Conservation (phyloP, 2,113 vertebrate species). For the Odontesthes bonariensis region DNA sequence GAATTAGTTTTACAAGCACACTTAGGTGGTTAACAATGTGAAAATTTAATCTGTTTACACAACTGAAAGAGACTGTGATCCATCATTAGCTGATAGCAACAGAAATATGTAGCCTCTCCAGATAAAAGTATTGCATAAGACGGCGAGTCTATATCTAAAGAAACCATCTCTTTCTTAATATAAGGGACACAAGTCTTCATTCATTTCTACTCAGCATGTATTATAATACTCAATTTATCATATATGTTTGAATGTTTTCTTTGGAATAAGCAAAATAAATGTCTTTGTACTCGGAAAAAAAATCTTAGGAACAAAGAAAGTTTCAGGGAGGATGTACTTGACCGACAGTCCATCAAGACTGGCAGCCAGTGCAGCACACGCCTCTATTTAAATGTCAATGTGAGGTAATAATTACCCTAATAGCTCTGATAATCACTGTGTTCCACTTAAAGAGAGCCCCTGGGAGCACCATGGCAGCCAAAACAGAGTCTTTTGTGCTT, state of each 20-base stretch:
- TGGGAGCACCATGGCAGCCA: constrained; percentile 27
- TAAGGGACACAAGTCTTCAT: neutral
- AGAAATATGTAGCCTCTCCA: no score
- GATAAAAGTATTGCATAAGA: no score
- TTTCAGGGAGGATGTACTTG: constrained; percentile 42
- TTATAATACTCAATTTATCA: neutral
- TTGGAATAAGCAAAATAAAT: neutral
- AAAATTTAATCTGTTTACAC: constrained; percentile 15
- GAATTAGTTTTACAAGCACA: no score
- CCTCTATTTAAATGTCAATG: constrained; percentile 53
- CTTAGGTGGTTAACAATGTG: neutral
- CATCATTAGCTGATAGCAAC: neutral
- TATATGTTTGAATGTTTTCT: neutral
- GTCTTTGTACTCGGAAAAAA: neutral
- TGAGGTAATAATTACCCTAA: constrained; percentile 55
- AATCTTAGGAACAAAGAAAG: constrained; percentile 12
- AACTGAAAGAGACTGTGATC: neutral
- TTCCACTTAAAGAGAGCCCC: constrained; percentile 37
- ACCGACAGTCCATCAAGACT: constrained; percentile 9
- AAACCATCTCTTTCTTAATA: neutral
- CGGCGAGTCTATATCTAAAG: neutral
- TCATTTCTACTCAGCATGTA: neutral
- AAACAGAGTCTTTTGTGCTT: constrained; percentile 37
- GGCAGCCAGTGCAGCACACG: constrained; percentile 38
- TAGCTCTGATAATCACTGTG: constrained; percentile 63